A percentile compares a stretch with the other conserved stretches of the same genome.
phyloP scores from a whole-genome alignment of 2,113 vertebrate genomes.

The Charina bottae region DNA sequence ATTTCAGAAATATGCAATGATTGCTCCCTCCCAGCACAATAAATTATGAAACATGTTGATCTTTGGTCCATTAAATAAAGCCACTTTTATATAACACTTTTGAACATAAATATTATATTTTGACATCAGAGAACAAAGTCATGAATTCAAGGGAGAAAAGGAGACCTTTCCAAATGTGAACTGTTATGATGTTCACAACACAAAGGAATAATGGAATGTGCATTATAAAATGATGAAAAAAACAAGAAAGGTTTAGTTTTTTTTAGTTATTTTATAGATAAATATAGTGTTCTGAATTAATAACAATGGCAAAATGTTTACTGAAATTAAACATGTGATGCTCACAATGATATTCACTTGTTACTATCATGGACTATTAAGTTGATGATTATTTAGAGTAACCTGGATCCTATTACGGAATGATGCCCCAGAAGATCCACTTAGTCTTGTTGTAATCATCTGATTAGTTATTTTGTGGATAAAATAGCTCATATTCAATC shows the following conservation, averaged over 20 bases:
- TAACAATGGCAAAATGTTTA: neutral
- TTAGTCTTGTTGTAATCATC: neutral
- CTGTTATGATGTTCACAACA: constrained; percentile 1
- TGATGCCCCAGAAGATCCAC: neutral
- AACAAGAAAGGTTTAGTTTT: neutral
- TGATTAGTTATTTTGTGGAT: neutral
- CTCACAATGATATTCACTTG: neutral
- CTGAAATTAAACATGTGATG: neutral
- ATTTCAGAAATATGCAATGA: constrained; percentile 65
- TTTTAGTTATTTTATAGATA: no score
- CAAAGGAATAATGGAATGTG: neutral
- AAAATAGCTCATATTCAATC: neutral
- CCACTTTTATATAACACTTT: constrained; percentile 61
- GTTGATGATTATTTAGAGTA: neutral
- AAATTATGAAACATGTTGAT: constrained; percentile 66
- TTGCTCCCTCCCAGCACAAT: constrained; percentile 58
- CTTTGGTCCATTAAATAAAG: constrained; percentile 65
- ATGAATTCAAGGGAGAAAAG: constrained; percentile 19
- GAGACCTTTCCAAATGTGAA: constrained; percentile 34
- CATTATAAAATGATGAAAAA: constrained; percentile 14
- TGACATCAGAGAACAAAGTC: constrained; percentile 26
- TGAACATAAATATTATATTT: constrained; percentile 40
- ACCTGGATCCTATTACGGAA: neutral
- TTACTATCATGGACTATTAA: neutral
- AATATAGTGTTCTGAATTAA: neutral